Base-by-base conservation (phyloP, 2,888 invertebrate species). In the Chrysotoxum bicinctum region DNA sequence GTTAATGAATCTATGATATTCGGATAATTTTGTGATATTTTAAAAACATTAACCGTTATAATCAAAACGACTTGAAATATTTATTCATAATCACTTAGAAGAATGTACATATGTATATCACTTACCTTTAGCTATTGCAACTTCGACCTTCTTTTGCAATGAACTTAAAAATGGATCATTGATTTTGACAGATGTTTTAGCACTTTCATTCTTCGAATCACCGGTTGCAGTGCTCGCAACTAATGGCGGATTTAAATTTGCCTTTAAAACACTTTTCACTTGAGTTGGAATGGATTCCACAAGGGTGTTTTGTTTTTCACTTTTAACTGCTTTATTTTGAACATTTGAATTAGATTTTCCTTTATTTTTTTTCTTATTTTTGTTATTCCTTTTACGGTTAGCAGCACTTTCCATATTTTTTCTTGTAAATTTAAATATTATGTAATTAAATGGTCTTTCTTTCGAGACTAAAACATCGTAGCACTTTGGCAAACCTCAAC, bases 71-170 rank as follows among this genome's bases (percentile, higher is more conserved):
- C 32, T 32, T 32, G 2, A 1, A 32, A 32, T 32, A 3, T 8
- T 8, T 32, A 8, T 1, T 9, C 10, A 32, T 10, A 3, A 1
- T n/a, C n/a, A n/a, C n/a, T n/a, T n/a, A n/a, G n/a, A n/a, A n/a
- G n/a, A n/a, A n/a, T n/a, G n/a, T n/a, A n/a, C n/a, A n/a, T n/a
- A n/a, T n/a, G n/a, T n/a, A n/a, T n/a, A n/a, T 5, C 26, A 26
- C 26, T 62, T 45, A 85, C 85, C 81, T 8, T 76, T 85, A 7
- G 85, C 70, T 32, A 85, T 62, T 4, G 77, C 85, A 10, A 58
- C 40, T 48, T 85, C 85, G 35, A 85, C 75, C 69, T 81, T 81
- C 68, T 81, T 85, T 35, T 85, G 85, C 58, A 85, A 48, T 2
- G 81, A 48, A 50, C 62, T 77, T 0, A 85, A 26, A 37, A 81